Conservation (phyloP, 2,797 vertebrate species). For the Chromobotia macracanthus region DNA sequence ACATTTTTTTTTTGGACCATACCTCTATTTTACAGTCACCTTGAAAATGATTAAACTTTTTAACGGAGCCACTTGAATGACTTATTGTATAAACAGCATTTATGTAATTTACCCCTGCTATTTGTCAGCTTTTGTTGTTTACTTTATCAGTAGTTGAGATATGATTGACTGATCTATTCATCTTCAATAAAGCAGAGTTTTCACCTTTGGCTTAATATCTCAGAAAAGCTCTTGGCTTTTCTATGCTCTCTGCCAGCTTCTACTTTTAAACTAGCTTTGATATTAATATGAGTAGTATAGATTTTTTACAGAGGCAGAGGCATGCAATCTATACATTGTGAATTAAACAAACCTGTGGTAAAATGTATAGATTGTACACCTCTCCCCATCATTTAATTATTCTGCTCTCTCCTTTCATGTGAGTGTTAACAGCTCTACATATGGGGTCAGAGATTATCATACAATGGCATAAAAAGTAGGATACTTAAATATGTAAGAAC, state of each 20-base stretch:
- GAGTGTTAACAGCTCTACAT: background rate
- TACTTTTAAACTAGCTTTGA: background rate
- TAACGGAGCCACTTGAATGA: slow-evolving; percentile 16
- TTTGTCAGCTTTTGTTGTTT: slow-evolving; percentile 8
- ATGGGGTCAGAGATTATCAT: slow-evolving; percentile 3
- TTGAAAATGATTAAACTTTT: slow-evolving; percentile 11
- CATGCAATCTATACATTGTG: background rate
- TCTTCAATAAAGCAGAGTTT: slow-evolving; percentile 9
- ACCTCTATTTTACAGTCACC: background rate
- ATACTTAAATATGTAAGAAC: background rate
- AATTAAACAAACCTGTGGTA: background rate
- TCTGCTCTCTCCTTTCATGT: background rate
- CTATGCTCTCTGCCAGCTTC: background rate
- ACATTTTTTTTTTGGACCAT: background rate
- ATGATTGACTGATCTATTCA: slow-evolving; percentile 31
- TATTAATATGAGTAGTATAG: background rate
- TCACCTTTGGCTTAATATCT: slow-evolving; percentile 13
- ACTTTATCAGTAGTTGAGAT: slow-evolving; percentile 1
- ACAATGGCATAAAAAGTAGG: background rate
- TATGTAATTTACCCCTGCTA: slow-evolving; percentile 1
- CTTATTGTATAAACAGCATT: background rate
- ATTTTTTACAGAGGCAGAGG: background rate
- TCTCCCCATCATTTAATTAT: background rate
- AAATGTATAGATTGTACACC: background rate
- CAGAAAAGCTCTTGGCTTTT: background rate